Evolutionary conservation across 2,113 vertebrate genomes (phyloP).

Genomic region (Daphoenositta chrysoptera): DNA sequence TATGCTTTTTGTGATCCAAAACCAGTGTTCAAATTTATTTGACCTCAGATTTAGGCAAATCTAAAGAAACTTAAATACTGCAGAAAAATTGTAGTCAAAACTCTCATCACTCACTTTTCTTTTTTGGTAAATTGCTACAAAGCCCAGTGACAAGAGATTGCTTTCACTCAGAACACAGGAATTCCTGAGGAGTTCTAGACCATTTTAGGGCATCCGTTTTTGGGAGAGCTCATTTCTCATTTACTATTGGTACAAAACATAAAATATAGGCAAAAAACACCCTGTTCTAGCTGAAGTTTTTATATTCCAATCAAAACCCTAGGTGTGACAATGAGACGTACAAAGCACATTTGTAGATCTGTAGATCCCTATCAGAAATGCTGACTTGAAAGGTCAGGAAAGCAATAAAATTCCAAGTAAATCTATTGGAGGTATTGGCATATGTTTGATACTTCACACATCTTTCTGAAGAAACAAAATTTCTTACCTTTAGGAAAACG

Average conservation of each 20-base stretch:
- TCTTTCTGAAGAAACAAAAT: neutral
- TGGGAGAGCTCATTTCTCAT: neutral
- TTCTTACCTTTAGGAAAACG: constrained; percentile 83
- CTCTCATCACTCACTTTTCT: neutral
- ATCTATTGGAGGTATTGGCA: neutral
- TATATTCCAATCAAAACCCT: neutral
- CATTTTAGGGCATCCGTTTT: neutral
- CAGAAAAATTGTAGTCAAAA: neutral
- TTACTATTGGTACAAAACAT: neutral
- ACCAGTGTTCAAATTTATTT: neutral
- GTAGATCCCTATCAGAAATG: neutral
- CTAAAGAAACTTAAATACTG: neutral
- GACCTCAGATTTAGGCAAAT: neutral
- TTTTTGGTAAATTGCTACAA: neutral
- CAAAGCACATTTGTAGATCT: neutral
- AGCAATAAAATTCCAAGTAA: neutral
- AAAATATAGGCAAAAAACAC: neutral
- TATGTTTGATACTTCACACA: neutral
- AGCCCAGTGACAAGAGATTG: neutral
- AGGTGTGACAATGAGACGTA: neutral
- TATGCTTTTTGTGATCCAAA: neutral
- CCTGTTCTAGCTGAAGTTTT: neutral
- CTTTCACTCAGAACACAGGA: neutral
- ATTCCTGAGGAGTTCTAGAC: neutral
- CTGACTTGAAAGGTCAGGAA: neutral